phyloP scores from a whole-genome alignment of 1,140 invertebrate genomes.

The Bombyx mori region ASM3026992v2 NC_085123.1:11128501-11129000 shows the following conservation, averaged over 20 bases:
- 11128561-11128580: too few relatives aligned
- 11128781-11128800: conserved; percentile 89
- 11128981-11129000: not conserved
- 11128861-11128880: conserved; percentile 86
- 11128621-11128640: not conserved
- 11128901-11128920: conserved; percentile 88
- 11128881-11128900: conserved; percentile 87
- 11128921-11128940: conserved; percentile 87
- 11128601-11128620: not conserved
- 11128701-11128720: too few relatives aligned
- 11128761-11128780: conserved; percentile 86
- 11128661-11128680: too few relatives aligned
- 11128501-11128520: too few relatives aligned
- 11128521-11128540: too few relatives aligned
- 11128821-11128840: conserved; percentile 87
- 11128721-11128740: too few relatives aligned
- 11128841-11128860: conserved; percentile 87
- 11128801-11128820: conserved; percentile 85
- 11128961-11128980: conserved; percentile 85
- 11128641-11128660: too few relatives aligned
- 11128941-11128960: conserved; percentile 88
- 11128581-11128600: too few relatives aligned
- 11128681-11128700: too few relatives aligned
- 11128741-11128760: conserved; percentile 82
- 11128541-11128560: too few relatives aligned